Percentiles rank a stretch among this genome's conserved stretches.
Conservation (phyloP, 2,113 vertebrate species). For the Neomonachus schauinslandi region DNA sequence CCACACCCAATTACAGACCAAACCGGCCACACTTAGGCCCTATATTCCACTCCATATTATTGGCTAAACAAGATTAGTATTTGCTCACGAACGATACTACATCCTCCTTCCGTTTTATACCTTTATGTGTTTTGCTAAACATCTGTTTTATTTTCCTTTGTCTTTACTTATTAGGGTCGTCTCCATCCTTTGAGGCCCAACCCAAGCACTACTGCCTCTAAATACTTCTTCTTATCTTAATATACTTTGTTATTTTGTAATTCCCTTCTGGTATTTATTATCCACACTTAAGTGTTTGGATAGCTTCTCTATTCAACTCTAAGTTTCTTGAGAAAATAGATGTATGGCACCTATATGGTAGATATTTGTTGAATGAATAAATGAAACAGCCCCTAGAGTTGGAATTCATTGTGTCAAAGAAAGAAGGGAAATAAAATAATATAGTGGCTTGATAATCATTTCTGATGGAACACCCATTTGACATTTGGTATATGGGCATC, state of each 20-base stretch:
- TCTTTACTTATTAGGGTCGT: background rate
- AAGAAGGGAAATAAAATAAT: background rate
- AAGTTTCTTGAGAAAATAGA: background rate
- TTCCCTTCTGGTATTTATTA: background rate
- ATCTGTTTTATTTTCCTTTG: background rate
- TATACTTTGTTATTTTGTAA: background rate
- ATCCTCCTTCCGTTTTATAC: background rate
- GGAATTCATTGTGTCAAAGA: background rate
- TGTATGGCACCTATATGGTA: background rate
- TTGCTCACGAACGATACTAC: background rate
- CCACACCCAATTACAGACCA: background rate
- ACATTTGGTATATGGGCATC: background rate
- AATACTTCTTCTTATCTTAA: background rate
- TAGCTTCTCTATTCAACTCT: background rate
- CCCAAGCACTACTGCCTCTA: background rate
- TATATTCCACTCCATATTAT: background rate
- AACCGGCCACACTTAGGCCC: background rate
- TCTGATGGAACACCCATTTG: background rate
- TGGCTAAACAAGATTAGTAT: background rate
- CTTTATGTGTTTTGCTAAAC: background rate
- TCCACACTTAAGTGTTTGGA: background rate
- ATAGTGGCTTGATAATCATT: background rate
- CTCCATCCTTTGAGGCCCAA: background rate
- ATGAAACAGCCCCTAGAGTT: background rate
- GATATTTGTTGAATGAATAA: background rate